Evolutionary conservation across 2,113 vertebrate species (phyloP).

Genomic region (Trematocara zebra): DNA sequence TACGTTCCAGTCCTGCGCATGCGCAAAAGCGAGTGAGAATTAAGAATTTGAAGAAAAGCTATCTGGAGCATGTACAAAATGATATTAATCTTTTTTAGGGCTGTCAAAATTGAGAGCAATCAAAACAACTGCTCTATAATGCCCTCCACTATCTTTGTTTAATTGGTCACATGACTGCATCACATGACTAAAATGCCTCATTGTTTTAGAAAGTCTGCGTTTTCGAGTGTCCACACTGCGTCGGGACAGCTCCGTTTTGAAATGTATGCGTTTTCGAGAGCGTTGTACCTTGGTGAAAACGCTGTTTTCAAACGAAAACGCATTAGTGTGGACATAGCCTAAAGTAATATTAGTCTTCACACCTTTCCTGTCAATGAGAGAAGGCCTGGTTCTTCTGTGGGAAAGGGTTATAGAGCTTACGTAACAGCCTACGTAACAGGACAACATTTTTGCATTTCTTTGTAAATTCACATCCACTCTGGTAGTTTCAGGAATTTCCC

Average conservation of each 20-base stretch:
- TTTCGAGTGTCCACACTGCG: background rate
- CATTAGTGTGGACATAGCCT: background rate
- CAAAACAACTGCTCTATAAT: background rate
- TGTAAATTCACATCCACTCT: background rate
- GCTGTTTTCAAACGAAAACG: background rate
- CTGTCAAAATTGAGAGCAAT: background rate
- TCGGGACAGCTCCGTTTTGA: too few relatives aligned
- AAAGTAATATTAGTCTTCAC: background rate
- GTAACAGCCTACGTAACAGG: background rate
- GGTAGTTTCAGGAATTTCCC: background rate
- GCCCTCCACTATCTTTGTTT: background rate
- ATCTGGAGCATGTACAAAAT: background rate
- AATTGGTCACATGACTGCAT: too few relatives aligned
- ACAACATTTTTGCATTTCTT: background rate
- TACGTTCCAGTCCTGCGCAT: background rate
- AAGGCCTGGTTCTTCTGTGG: background rate
- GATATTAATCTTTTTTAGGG: background rate
- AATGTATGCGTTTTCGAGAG: background rate
- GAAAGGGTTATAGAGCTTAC: background rate
- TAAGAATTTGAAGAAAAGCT: background rate
- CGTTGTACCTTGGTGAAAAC: background rate
- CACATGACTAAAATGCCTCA: too few relatives aligned
- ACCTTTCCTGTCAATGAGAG: background rate
- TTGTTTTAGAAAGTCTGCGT: background rate
- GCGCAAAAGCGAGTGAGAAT: background rate